These are phyloP conservation scores for Lasiurus borealis DNA, from an alignment of 2,113 vertebrate genomes.

Conservation along the genomic window DNA sequence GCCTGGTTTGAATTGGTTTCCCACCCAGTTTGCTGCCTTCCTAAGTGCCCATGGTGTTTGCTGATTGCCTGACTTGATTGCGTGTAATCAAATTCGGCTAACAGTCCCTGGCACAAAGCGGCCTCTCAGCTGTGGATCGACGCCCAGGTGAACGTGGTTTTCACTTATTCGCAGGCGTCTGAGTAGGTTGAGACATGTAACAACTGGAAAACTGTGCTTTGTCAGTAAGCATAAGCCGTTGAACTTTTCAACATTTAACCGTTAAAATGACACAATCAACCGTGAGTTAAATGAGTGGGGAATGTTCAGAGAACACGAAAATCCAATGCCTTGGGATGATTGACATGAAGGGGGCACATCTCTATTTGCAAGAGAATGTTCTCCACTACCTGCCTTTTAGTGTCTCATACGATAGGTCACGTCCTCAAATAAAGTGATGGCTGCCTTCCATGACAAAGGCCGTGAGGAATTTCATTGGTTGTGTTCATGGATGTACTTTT, in stretches of 20 bases:
- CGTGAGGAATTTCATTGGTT: background rate
- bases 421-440: slow-evolving; percentile 50
- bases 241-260: slow-evolving; percentile 61
- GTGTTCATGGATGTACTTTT: background rate
- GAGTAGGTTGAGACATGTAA: background rate
- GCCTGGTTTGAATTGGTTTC: background rate
- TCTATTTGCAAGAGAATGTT: slow-evolving; percentile 2
- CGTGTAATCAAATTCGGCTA: slow-evolving; percentile 25
- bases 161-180: slow-evolving; percentile 18
- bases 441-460: background rate
- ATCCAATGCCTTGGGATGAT: background rate
- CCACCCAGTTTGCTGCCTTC: background rate
- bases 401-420: background rate
- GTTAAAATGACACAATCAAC: slow-evolving; percentile 49
- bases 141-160: background rate
- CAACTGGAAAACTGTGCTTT: slow-evolving; percentile 49
- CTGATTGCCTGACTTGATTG: slow-evolving; percentile 40
- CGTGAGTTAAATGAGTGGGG: background rate
- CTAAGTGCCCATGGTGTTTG: background rate
- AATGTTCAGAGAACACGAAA: slow-evolving; percentile 16
- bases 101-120: too few species aligned
- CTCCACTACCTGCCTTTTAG: background rate
- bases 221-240: slow-evolving; percentile 37
- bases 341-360: background rate
- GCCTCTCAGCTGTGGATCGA: slow-evolving; percentile 11